Evolutionary conservation across 2,888 invertebrate species (phyloP).

Genomic region (Macropis europaea): DNA sequence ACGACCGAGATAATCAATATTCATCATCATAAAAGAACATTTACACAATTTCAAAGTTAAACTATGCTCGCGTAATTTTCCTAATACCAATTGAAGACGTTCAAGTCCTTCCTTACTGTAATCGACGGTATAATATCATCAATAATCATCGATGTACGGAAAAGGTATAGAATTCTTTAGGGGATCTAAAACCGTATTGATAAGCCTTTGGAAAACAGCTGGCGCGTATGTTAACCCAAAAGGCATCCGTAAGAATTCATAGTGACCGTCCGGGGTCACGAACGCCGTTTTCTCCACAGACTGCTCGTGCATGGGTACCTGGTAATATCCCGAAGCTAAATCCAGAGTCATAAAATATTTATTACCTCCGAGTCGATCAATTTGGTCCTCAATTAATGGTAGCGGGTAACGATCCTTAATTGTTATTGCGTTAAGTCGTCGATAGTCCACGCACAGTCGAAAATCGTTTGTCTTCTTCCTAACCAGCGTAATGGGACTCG

Average conservation of each 20-base stretch:
- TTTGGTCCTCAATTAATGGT: background rate
- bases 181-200: background rate
- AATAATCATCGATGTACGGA: conserved; percentile 7
- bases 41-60: background rate
- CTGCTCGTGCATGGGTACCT: background rate
- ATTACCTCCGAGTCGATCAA: background rate
- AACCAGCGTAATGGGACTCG: background rate
- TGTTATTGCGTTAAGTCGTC: background rate
- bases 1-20: background rate
- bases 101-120: background rate
- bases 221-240: conserved; percentile 9
- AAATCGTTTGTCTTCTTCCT: conserved; percentile 7
- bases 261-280: background rate
- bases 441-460: background rate
- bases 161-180: background rate
- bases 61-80: background rate
- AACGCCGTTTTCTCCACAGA: background rate
- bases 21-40: background rate
- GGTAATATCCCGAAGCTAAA: background rate
- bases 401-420: background rate
- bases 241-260: conserved; percentile 1
- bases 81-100: background rate
- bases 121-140: conserved; percentile 2
- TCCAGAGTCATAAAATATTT: background rate
- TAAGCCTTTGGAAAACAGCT: background rate